Evolutionary conservation across 2,797 vertebrate species (phyloP).

Genomic region (Chelonia mydas): DNA sequence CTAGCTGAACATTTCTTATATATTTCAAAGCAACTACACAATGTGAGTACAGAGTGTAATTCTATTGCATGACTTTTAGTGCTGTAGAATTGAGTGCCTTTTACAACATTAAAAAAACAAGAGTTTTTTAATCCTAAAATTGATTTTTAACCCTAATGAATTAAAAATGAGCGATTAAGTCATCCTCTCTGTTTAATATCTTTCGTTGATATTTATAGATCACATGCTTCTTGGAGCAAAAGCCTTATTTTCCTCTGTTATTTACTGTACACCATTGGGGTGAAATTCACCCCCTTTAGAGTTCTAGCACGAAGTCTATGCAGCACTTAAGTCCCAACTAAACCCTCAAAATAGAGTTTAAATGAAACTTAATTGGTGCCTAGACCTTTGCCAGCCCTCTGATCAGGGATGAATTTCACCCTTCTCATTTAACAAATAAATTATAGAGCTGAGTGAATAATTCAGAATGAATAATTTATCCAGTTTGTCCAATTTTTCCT

Average conservation of each 20-base stretch:
- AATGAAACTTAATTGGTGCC: neutral
- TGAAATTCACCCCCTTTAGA: neutral
- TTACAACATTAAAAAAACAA: neutral
- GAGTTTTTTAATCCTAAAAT: neutral
- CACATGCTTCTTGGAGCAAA: neutral
- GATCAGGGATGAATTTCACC: neutral
- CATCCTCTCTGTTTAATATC: neutral
- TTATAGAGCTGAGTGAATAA: neutral
- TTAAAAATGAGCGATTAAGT: neutral
- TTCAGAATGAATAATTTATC: neutral
- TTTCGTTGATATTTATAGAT: neutral
- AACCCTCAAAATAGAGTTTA: neutral
- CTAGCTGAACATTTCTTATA: neutral
- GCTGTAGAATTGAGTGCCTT: neutral
- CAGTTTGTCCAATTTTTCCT: neutral
- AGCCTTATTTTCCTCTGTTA: neutral
- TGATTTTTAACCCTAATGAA: neutral
- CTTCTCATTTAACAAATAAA: neutral
- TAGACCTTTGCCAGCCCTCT: constrained; percentile 1
- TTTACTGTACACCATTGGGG: neutral
- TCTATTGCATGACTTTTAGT: neutral
- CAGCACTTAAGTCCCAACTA: neutral
- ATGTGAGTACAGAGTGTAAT: neutral
- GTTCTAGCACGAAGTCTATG: neutral
- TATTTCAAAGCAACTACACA: neutral